Base-by-base conservation (phyloP, 2,888 invertebrate genomes). In the Smittia aterrima region DNA sequence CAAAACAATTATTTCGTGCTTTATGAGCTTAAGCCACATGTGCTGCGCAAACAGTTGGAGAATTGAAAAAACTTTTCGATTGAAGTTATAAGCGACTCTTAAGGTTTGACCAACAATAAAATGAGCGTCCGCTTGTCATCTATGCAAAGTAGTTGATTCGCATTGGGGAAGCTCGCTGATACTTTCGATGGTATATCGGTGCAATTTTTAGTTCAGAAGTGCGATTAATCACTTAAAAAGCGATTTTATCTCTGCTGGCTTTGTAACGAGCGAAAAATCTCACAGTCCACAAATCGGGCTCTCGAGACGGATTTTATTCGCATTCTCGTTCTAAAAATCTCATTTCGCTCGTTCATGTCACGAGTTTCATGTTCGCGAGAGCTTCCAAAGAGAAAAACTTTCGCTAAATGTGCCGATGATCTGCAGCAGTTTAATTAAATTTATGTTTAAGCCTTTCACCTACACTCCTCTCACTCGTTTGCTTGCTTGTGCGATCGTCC, bases 361-460 rank as follows among this genome's bases (percentile, higher is more conserved):
- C 58, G 58, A 58, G 20, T 58, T 58, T 22, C 58, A 58, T 58
- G 58, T 22, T 58, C 13, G 58, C 13, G 22, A 3, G 13, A 58
- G 58, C 58, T 58, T 58, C 20, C 22, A 58, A 4, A 58, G 22
- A 22, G n/a, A 58, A 22, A 58, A 58, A 58, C 58, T 58, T 58
- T 58, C 58, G 58, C 58, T 58, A 20, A 58, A 7, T 22, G 22
- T 22, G 58, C 58, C 22, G 58, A 58, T 58, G 58, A 58, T 58
- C 58, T 58, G 22, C 58, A 22, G 58, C 18, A 18, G 22, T 58
- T 58, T 58, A 58, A 58, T 58, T 58, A 22, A 58, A 58, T 58
- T 58, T 58, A 58, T 58, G 58, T 58, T 58, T 18, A 58, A 18
- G 58, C 58, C 58, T 58, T 58, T 58, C 58, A 58, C 58, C 58